phyloP scores from a whole-genome alignment of 2,888 invertebrate genomes.

The Epiblema foenella region DNA sequence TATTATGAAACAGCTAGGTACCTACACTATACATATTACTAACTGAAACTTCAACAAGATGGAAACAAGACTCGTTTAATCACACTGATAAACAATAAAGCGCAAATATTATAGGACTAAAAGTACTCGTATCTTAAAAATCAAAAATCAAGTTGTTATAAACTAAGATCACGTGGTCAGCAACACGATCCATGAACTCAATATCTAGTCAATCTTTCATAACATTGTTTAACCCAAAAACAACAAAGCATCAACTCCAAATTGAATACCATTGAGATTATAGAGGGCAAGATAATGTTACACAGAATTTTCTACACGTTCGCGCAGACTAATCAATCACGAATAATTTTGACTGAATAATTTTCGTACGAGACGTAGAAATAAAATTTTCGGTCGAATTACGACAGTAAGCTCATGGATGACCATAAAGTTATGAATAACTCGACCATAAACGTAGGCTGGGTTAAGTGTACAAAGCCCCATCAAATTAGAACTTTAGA shows the following conservation, averaged over 20 bases:
- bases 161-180: neutral
- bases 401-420: slow-evolving; percentile 18
- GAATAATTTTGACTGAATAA: slow-evolving; percentile 8
- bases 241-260: slow-evolving; percentile 6
- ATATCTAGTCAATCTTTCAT: neutral
- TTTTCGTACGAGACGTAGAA: neutral
- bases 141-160: neutral
- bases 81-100: too few species aligned
- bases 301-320: neutral
- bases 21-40: too few species aligned
- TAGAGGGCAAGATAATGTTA: slow-evolving; percentile 4
- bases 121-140: neutral
- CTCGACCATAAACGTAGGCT: slow-evolving; percentile 11
- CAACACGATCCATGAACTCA: neutral
- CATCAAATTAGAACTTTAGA: slow-evolving; percentile 4
- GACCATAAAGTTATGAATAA: slow-evolving; percentile 22
- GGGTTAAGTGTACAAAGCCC: slow-evolving; percentile 5
- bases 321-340: slow-evolving; percentile 16
- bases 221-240: neutral
- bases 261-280: slow-evolving; percentile 4
- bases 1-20: too few species aligned
- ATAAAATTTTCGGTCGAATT: slow-evolving; percentile 12
- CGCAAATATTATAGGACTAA: too few species aligned
- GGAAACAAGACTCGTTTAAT: too few species aligned
- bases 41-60: too few species aligned